Conservation (phyloP, 1,140 invertebrate genomes). For the Aphidius gifuensis region DNA sequence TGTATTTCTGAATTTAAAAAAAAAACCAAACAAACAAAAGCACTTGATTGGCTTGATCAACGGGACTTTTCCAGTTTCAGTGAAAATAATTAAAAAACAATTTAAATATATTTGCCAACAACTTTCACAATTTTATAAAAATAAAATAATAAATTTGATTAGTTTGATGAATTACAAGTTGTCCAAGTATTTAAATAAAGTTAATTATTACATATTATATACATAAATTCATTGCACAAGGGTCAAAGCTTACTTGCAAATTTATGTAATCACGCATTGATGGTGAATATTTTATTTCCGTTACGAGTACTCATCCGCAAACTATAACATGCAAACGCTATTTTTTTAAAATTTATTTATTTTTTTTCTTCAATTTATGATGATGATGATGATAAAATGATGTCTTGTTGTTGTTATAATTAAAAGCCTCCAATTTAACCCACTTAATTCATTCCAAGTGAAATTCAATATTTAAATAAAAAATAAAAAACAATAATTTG, state of each 20-base stretch:
- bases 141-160: too few relatives aligned
- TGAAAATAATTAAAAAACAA: too few relatives aligned
- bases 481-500: neutral
- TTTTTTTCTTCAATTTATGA: too few relatives aligned
- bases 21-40: neutral
- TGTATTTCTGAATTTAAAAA: neutral
- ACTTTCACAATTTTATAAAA: neutral
- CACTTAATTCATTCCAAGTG: too few relatives aligned
- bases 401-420: too few relatives aligned
- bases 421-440: too few relatives aligned
- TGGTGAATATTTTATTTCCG: conserved; percentile 18
- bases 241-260: conserved; percentile 5
- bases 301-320: neutral
- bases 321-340: too few relatives aligned
- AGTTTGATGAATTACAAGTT: too few relatives aligned
- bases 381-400: too few relatives aligned
- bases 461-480: neutral
- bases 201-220: neutral
- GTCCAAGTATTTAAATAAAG: neutral
- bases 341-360: too few relatives aligned
- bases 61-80: too few relatives aligned
- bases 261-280: conserved; percentile 9
- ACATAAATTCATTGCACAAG: conserved; percentile 5
- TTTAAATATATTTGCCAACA: neutral
- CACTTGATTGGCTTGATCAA: too few relatives aligned